Base-by-base conservation (phyloP, 1,140 invertebrate species). In the Apocrypta bakeri region DNA sequence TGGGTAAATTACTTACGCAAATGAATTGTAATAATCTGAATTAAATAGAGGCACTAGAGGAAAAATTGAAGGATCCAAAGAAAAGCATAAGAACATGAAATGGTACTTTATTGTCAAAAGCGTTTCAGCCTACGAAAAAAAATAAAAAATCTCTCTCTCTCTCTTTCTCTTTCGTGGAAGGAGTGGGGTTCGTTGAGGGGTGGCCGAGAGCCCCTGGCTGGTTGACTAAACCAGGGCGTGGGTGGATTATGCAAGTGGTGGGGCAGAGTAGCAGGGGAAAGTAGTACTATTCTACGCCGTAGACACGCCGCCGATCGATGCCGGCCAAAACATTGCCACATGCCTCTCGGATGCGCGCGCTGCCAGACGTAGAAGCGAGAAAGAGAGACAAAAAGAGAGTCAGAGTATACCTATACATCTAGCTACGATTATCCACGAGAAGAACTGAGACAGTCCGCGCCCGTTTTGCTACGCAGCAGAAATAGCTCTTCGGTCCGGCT, bases 271-370 rank as follows among this genome's bases (percentile, higher is more conserved):
- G 64, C n/a, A n/a, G 56, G 29, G n/a, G 56, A 12, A 84, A 85
- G 84, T 86, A 85, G 83, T 24, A 85, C 84, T 85, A 88, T 88
- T 88, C 87, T 90, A 89, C 89, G 88, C 84, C 87, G 88, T 88
- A 87, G 74, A 81, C 73, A 27, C 24, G 48, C 27, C 27, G 27
- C 9, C 87, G 90, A 92, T 91, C 91, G 90, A 92, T 91, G 87
- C 85, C 87, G 89, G 88, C 90, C 91, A 92, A 92, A 92, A 92
- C 91, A 92, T 92, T 91, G 90, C 90, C 91, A 92, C 91, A 91
- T 92, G 91, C 90, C 90, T 87, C 84, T 79, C 29, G 66, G 37
- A 37, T 37, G 40, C 79, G 42, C 84, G 86, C 83, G 33, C 63
- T 66, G 42, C 68, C 78, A 61, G 78, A 79, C 78, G 37, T 72